phyloP scores from a whole-genome alignment of 2,797 vertebrate species.

The Ibycter americanus region DNA sequence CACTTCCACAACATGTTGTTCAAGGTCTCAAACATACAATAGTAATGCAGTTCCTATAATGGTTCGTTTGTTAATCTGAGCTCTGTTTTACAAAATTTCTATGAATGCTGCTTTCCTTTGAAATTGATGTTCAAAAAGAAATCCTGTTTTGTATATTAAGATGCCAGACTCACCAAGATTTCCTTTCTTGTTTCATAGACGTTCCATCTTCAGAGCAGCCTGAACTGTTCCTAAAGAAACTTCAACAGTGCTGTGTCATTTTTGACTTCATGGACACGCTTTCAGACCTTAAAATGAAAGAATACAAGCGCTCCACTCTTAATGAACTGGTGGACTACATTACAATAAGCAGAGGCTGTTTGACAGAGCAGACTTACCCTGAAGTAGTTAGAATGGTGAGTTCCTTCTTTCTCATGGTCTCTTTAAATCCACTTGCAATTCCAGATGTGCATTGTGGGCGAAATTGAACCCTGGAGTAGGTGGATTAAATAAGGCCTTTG shows the following conservation, averaged over 20 bases:
- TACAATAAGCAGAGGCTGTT: constrained; percentile 98
- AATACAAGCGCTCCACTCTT: constrained; percentile 99
- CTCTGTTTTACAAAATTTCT: constrained; percentile 66
- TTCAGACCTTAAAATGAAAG: constrained; percentile 99
- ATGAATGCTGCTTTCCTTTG: constrained; percentile 67
- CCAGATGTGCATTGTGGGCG: constrained; percentile 13
- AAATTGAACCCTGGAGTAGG: constrained; percentile 17
- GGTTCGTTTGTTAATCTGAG: constrained; percentile 53
- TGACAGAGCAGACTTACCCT: constrained; percentile 98
- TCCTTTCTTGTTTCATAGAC: constrained; percentile 87
- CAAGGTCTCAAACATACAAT: not conserved
- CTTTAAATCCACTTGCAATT: constrained; percentile 69
- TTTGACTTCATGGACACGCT: constrained; percentile 99
- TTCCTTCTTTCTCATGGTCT: constrained; percentile 72
- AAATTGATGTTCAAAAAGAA: constrained; percentile 72
- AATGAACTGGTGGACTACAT: constrained; percentile 99
- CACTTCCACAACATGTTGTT: not conserved
- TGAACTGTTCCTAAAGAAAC: constrained; percentile 99
- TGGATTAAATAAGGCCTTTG: constrained; percentile 49
- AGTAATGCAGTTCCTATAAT: not conserved
- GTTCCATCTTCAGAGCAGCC: constrained; percentile 97
- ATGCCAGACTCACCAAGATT: constrained; percentile 76
- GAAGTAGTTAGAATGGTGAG: constrained; percentile 99
- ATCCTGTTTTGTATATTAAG: constrained; percentile 74
- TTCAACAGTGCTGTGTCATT: constrained; percentile 99